Evolutionary conservation across 2,113 vertebrate genomes (phyloP), one percentile per base, ranked within the genome.

Genomic region (Meriones unguiculatus): DNA sequence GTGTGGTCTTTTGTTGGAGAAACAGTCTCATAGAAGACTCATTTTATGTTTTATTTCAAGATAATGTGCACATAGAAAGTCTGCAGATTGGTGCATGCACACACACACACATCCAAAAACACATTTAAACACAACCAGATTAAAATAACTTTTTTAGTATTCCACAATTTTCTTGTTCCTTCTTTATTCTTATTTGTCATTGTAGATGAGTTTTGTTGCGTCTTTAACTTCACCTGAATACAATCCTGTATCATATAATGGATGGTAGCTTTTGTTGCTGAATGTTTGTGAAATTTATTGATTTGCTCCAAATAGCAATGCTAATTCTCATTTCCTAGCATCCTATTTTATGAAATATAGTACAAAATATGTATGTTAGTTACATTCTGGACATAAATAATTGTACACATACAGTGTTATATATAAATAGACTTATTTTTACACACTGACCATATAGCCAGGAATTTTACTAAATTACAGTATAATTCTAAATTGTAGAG

Each of bases 61-160:
- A 25, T 91, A 86, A 93, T 6, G 59, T 96, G 3, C 35, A 93
- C 87, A n/a, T 90, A 94, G 41, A 85, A 89, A 78, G 9, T 54
- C 38, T 90, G 10, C 5, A 88, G 22, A 9, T 92, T 92, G n/a
- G 75, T 94, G 50, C 54, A 18, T 32, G 22, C 57, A 67, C 50
- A 15, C 73, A 10, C 73, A 10, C 75, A 62, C 4, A 52, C 52
- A 81, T 15, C 4, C 70, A 82, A 15, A 62, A 59, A 14, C 57
- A 28, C 65, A 77, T 57, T n/a, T 35, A 50, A 32, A 12, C 5
- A 32, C 28, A 81, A 10, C 35, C 24, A n/a, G 89, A 12, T 93
- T 22, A 75, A 69, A 41, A 38, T 89, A 62, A 67, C 30, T 84
- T 78, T 87, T 87, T 24, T 85, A 82, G 35, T 5, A 5, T 12